Base-by-base conservation (phyloP, 64 coral and sea anemone species). In the Actinia equina region DNA sequence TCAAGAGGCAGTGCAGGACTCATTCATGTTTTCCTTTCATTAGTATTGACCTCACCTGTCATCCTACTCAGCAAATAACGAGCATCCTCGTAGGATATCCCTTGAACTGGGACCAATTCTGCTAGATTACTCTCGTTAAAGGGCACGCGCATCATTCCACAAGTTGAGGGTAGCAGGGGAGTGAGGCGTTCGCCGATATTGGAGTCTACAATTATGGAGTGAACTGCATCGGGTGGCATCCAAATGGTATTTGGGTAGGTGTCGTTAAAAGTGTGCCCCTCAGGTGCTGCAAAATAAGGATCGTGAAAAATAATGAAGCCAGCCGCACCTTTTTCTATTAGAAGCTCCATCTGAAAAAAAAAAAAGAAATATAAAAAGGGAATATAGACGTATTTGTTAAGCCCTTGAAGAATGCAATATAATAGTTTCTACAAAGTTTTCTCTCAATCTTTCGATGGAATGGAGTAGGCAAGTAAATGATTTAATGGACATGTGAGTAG, bases 181-280 rank as follows among this genome's bases (percentile, higher is more conserved):
- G 91, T 85, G 22, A 71, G 37, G 3, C 86, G 86, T 43, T 93
- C 91, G 6, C 91, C 91, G 30, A 37, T 23, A 77, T 15, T 3
- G 59, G 13, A 41, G 30, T 5, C 17, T 44, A 71, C 70, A 22
- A 87, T 16, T 11, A 16, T 83, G 11, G 16, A 76, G 77, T 3
- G 52, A 60, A 17, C 80, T 49, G 59, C 90, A 20, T 92, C 90
- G 9, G 90, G 65, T 1, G 77, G 23, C 19, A 92, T 59, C 91
- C 91, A 92, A 44, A 49, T 79, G 4, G 61, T 19, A 27, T 88
- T 71, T 17, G 91, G 91, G 62, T 92, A 92, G 3, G 91, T 92
- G 52, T 67, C 80, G n/a, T 79, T 92, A 16, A 51, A 16, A 45
- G 37, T 63, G 11, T 88, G 37, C 3, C 86, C 80, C 16, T 88